Percentiles rank a stretch among this genome's conserved stretches.
Evolutionary conservation across 35 echinoderm and acorn worm species (phyloP).

Genomic region (Amphiura filiformis): DNA sequence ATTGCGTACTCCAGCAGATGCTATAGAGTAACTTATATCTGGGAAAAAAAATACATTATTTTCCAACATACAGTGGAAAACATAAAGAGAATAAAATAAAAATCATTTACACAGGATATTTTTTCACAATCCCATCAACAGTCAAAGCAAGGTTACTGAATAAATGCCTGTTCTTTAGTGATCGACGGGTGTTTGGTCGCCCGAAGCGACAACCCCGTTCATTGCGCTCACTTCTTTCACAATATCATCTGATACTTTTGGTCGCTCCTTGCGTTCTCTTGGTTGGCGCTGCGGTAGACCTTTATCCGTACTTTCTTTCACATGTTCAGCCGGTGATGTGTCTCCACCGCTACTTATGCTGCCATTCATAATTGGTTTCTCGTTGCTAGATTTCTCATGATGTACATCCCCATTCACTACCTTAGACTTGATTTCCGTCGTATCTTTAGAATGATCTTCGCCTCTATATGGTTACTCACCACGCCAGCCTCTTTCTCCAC

Average conservation of each 20-base stretch:
- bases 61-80: too few relatives aligned
- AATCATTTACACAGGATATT: too few relatives aligned
- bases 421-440: neutral
- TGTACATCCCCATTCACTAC: too few relatives aligned
- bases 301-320: neutral
- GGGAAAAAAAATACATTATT: too few relatives aligned
- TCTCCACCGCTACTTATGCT: neutral
- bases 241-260: neutral
- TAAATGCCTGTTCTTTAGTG: too few relatives aligned
- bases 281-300: slow-evolving; percentile 44
- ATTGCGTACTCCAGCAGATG: too few relatives aligned
- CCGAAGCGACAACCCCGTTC: slow-evolving; percentile 1
- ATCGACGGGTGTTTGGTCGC: neutral
- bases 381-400: neutral
- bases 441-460: neutral
- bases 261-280: slow-evolving; percentile 24
- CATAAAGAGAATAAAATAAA: too few relatives aligned
- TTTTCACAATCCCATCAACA: too few relatives aligned
- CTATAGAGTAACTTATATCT: too few relatives aligned
- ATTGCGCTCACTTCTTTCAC: slow-evolving; percentile 3
- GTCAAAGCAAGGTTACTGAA: too few relatives aligned
- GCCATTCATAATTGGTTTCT: slow-evolving; percentile 20
- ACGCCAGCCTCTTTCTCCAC: neutral
- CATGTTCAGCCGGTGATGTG: neutral
- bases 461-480: neutral